Percentiles rank a stretch among this genome's conserved stretches.
phyloP scores from a whole-genome alignment of 2,797 vertebrate genomes.

The Dendrocincla fuliginosa region DNA sequence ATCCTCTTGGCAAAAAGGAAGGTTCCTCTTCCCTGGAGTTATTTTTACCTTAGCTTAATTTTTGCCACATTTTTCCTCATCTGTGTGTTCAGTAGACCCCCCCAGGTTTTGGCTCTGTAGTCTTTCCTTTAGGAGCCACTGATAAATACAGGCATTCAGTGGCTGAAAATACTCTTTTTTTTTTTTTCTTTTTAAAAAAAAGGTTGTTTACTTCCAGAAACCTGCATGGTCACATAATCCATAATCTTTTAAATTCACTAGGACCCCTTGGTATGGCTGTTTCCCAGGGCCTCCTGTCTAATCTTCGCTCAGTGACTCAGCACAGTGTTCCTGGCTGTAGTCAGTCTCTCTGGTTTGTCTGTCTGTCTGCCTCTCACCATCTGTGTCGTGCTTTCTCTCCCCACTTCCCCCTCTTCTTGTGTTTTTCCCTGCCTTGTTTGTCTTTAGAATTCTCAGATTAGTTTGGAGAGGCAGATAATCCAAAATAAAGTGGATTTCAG shows the following conservation, averaged over 20 bases:
- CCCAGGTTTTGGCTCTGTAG: not conserved
- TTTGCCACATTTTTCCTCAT: not conserved
- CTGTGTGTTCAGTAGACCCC: not conserved
- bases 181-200: not conserved
- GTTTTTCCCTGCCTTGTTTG: not conserved
- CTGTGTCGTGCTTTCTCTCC: not conserved
- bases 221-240: not conserved
- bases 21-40: not conserved
- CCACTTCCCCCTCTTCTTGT: rapidly evolving
- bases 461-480: conserved; percentile 9
- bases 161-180: not conserved
- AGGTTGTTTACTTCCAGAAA: not conserved
- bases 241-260: not conserved
- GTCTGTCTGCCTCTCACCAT: not conserved
- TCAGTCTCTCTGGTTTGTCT: not conserved
- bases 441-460: not conserved
- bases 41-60: not conserved
- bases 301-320: conserved; percentile 13
- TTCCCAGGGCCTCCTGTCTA: not conserved
- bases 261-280: not conserved
- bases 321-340: not conserved
- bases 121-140: not conserved
- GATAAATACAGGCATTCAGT: not conserved
- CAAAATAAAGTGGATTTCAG: conserved; percentile 31
- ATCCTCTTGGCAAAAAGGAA: not conserved